A percentile compares a stretch with the other conserved stretches of the same genome.
These are phyloP conservation scores for Caenorhabditis sinica DNA, from an alignment of 2,888 invertebrate species.

Conservation along the genomic window DNA sequence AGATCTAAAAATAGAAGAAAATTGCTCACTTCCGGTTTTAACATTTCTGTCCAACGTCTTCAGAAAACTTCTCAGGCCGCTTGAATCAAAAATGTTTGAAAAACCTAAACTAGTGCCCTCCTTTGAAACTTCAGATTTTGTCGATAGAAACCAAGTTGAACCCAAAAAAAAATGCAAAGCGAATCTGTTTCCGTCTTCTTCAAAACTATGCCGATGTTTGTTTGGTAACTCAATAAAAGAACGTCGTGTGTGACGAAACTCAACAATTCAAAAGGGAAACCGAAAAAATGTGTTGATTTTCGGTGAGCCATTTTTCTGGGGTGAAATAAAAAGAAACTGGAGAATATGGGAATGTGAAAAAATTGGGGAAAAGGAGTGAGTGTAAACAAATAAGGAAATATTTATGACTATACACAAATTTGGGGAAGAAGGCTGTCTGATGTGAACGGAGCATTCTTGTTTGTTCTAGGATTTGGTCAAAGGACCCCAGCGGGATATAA, in stretches of 20 bases:
- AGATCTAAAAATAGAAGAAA: too few relatives aligned
- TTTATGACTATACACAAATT: constrained; percentile 26
- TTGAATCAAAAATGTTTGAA: too few relatives aligned
- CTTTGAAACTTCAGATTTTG: too few relatives aligned
- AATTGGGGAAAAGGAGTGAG: constrained; percentile 1
- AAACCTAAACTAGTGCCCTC: too few relatives aligned
- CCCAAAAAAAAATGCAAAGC: neutral
- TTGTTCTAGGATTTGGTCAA: too few relatives aligned
- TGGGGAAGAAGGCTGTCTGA: neutral
- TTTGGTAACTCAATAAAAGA: constrained; percentile 30
- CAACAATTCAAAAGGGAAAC: neutral
- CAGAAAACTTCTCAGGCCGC: too few relatives aligned
- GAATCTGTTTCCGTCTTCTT: neutral
- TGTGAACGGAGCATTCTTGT: neutral
- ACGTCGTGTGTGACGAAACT: constrained; percentile 3
- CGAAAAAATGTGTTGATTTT: constrained; percentile 22
- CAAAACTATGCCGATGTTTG: constrained; percentile 9
- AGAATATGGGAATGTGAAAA: neutral
- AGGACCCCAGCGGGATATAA: too few relatives aligned
- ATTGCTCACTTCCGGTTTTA: too few relatives aligned
- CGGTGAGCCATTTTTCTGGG: neutral
- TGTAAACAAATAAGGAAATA: constrained; percentile 39
- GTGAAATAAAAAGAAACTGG: neutral
- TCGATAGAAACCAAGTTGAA: neutral
- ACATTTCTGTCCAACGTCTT: too few relatives aligned